Conservation (phyloP, 2,113 vertebrate species). For the Donacobius atricapilla region DNA sequence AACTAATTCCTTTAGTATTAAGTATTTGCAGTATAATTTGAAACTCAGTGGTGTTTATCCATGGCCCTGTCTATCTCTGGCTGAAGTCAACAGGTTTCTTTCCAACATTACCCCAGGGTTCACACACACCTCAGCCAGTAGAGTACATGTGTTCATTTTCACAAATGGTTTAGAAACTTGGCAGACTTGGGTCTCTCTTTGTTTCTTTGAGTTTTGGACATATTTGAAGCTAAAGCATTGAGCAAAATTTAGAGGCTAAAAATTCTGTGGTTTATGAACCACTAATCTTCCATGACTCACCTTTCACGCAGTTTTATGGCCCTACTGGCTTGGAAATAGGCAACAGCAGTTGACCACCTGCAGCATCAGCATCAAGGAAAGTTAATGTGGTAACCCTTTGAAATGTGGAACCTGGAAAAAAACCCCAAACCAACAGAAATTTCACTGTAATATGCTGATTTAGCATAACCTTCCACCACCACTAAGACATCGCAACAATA, state of each 20-base stretch:
- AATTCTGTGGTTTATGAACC: neutral
- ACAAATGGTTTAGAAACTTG: constrained; percentile 9
- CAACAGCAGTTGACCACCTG: neutral
- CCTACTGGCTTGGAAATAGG: constrained; percentile 21
- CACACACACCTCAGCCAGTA: neutral
- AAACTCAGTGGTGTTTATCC: constrained; percentile 6
- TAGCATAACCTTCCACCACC: neutral
- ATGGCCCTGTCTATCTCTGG: neutral
- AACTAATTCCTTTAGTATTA: constrained; percentile 52
- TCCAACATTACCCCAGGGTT: constrained; percentile 7
- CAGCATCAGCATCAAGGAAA: neutral
- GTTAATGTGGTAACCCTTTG: neutral
- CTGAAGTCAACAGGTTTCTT: constrained; percentile 12
- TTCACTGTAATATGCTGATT: neutral
- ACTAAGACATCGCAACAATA: rapidly evolving
- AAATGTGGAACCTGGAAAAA: neutral
- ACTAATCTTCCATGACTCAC: constrained; percentile 24
- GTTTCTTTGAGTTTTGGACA: neutral
- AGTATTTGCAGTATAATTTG: constrained; percentile 41
- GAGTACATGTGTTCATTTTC: neutral
- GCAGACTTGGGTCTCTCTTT: neutral
- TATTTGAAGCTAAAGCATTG: constrained; percentile 9
- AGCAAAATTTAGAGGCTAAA: constrained; percentile 7
- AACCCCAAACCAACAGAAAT: neutral
- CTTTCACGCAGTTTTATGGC: neutral